phyloP scores from a whole-genome alignment of 2,113 vertebrate species.

The Alaudala cheleensis region DNA sequence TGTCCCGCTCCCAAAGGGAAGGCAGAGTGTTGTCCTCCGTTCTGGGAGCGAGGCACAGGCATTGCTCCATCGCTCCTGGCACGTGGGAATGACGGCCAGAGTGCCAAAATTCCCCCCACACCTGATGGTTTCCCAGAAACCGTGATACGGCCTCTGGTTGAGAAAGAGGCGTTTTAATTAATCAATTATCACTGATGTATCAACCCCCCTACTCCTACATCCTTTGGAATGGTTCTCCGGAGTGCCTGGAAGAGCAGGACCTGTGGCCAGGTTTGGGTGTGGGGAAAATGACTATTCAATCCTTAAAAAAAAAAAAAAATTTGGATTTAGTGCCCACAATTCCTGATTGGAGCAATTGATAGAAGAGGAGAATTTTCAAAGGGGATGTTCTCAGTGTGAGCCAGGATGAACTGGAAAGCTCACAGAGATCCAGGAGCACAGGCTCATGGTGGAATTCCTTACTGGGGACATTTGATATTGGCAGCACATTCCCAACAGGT shows the following conservation, averaged over 20 bases:
- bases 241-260: background rate
- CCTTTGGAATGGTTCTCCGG: background rate
- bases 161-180: slow-evolving; percentile 42
- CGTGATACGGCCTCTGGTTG: slow-evolving; percentile 36
- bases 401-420: background rate
- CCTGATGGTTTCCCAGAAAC: slow-evolving; percentile 47
- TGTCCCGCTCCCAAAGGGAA: background rate
- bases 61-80: background rate
- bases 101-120: background rate
- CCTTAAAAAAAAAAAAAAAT: background rate
- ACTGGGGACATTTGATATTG: background rate
- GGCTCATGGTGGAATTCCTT: background rate
- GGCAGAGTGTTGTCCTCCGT: background rate
- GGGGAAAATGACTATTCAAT: background rate
- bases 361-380: background rate
- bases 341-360: background rate
- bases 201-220: background rate
- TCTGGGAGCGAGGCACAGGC: background rate
- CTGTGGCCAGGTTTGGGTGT: fast-evolving
- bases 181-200: background rate
- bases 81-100: background rate
- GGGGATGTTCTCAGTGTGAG: background rate
- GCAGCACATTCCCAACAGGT: background rate
- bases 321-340: background rate
- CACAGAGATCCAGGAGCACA: background rate